A percentile compares a stretch with the other conserved stretches of the same genome.
Evolutionary conservation across 2,797 vertebrate species (phyloP).

Genomic region (Tiaroga cobitis): DNA sequence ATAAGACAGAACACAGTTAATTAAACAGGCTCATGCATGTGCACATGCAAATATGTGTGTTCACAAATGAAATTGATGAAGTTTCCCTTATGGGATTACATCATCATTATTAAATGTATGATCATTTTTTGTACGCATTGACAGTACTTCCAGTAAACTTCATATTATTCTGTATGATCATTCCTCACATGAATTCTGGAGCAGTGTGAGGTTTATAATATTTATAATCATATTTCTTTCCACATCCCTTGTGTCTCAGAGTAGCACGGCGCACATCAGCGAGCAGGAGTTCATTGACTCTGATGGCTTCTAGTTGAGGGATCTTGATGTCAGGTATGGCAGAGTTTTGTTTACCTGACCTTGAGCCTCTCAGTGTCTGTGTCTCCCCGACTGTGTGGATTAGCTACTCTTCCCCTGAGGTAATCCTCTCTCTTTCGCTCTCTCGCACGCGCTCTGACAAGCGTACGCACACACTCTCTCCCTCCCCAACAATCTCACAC

Average conservation of each 20-base stretch:
- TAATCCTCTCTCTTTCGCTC: conserved; percentile 54
- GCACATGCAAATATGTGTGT: background rate
- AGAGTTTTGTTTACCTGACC: conserved; percentile 62
- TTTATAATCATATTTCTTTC: background rate
- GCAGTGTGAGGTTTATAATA: background rate
- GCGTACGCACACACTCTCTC: conserved; percentile 37
- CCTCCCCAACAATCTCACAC: conserved; percentile 41
- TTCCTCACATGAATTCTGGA: background rate
- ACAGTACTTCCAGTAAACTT: background rate
- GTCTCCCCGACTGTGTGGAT: conserved; percentile 57
- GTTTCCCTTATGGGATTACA: conserved; percentile 1
- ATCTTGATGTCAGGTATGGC: conserved; percentile 48
- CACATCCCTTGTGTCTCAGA: background rate
- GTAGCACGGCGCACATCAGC: background rate
- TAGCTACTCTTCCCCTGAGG: conserved; percentile 52
- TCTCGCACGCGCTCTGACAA: background rate
- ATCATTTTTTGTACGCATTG: background rate
- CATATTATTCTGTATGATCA: conserved; percentile 7
- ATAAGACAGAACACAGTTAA: background rate
- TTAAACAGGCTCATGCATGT: background rate
- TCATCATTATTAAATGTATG: background rate
- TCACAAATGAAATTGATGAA: background rate
- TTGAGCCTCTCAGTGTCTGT: conserved; percentile 47
- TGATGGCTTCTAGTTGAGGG: conserved; percentile 45
- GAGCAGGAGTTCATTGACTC: conserved; percentile 48